phyloP scores from a whole-genome alignment of 2,113 vertebrate species.

The Poeciliopsis turrubarensis region DNA sequence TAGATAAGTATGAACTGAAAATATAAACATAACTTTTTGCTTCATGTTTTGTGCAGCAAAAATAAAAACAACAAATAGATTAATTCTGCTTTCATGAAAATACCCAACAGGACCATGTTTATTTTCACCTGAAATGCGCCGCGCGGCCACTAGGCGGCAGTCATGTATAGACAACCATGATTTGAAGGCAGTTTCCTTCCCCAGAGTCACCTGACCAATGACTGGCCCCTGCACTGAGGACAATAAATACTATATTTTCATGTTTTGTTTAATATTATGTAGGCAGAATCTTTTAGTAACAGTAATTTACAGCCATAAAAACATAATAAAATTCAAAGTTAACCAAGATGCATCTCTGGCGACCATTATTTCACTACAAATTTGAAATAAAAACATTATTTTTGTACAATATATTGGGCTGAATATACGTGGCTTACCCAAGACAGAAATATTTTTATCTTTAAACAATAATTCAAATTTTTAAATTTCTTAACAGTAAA shows the following conservation, averaged over 20 bases:
- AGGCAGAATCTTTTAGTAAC: neutral
- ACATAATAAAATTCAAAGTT: neutral
- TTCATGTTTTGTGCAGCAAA: neutral
- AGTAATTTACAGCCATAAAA: neutral
- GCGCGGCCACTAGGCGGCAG: constrained; percentile 56
- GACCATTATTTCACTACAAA: neutral
- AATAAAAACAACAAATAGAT: no score
- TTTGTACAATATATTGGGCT: neutral
- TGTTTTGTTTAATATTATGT: neutral
- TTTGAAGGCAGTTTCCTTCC: neutral
- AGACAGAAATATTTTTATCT: neutral
- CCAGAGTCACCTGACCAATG: neutral
- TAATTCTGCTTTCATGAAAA: neutral
- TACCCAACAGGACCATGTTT: neutral
- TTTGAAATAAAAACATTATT: neutral
- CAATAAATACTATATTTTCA: no score
- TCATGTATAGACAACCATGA: constrained; percentile 9
- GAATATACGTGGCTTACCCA: no score
- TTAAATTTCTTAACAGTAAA: neutral
- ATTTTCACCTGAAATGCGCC: neutral
- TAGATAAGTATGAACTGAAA: no score
- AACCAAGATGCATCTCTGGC: neutral
- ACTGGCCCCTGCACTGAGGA: no score
- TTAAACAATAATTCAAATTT: neutral
- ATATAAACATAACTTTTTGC: no score